These are phyloP conservation scores for Piaya cayana DNA, from an alignment of 2,113 vertebrate genomes.

Conservation along the genomic window DNA sequence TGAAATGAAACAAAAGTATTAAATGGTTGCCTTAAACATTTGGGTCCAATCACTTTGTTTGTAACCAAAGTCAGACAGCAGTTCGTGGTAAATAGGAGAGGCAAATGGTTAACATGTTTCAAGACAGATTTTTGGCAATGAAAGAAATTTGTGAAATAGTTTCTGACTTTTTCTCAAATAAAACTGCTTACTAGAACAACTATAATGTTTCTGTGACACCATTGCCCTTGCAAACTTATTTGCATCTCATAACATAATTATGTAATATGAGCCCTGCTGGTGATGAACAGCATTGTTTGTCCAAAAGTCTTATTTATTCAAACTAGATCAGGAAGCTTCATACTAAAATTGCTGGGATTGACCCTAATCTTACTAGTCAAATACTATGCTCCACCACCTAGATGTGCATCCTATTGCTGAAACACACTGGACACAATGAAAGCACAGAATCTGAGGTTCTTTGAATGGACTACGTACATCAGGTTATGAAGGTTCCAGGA, in stretches of 20 bases:
- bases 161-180: background rate
- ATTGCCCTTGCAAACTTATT: background rate
- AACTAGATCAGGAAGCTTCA: background rate
- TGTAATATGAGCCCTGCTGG: background rate
- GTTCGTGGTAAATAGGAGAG: constrained; percentile 14
- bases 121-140: constrained; percentile 56
- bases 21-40: constrained; percentile 29
- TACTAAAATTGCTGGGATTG: background rate
- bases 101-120: constrained; percentile 60
- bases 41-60: background rate
- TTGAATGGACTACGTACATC: background rate
- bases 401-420: background rate
- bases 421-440: background rate
- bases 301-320: background rate
- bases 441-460: background rate
- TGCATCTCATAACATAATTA: background rate
- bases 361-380: background rate
- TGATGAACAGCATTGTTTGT: background rate
- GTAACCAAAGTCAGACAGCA: constrained; percentile 33
- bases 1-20: constrained; percentile 20
- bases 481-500: background rate
- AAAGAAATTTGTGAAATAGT: constrained; percentile 51
- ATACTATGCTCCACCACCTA: background rate
- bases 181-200: background rate
- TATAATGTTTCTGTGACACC: background rate